Evolutionary conservation across 2,797 vertebrate species (phyloP), one percentile per base, ranked within the genome.

Genomic region (Thripadectes ignobilis): DNA sequence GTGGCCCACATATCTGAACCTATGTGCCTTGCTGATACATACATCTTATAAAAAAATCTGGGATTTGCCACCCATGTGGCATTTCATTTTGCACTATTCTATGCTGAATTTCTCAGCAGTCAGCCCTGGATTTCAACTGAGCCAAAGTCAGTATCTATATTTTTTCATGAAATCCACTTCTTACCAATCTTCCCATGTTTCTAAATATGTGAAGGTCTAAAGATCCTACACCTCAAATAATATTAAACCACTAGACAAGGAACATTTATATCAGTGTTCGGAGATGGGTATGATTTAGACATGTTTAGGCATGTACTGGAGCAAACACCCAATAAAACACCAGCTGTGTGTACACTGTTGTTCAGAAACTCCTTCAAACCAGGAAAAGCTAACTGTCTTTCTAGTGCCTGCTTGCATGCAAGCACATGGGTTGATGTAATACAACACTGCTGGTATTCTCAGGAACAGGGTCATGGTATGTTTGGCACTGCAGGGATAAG

Each of bases 291-390:
- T 43, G 13, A 22, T 49, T 66, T 77, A 41, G 12, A 27, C 10
- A 39, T 29, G 1, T 24, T 7, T 18, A 34, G 30, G 5, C 14
- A 46, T 8, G 13, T 34, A 45, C 24, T 11, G 30, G 21, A 38
- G 11, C 15, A 83, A 83, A 36, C 11, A 63, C 11, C 6, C 4
- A 14, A 12, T 19, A 32, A 75, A 72, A 71, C 6, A 19, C 9
- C 2, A 3, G 3, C 14, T n/a, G 10, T 52, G 26, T 17, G 4
- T 23, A n/a, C 3, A 5, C 1, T 30, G 7, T 3, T 38, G 10
- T 20, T 36, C 23, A 73, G 29, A 82, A 69, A 41, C 2, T 1
- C 4, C 6, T 7, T 30, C 14, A 83, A 68, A 77, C 2, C 3
- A 49, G 10, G 13, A 49, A 85, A 71, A 84, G 17, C 3, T 7